Percentiles rank a stretch among this genome's conserved stretches.
Evolutionary conservation across 2,113 vertebrate species (phyloP).

Genomic region (Glaucidium brasilianum): DNA sequence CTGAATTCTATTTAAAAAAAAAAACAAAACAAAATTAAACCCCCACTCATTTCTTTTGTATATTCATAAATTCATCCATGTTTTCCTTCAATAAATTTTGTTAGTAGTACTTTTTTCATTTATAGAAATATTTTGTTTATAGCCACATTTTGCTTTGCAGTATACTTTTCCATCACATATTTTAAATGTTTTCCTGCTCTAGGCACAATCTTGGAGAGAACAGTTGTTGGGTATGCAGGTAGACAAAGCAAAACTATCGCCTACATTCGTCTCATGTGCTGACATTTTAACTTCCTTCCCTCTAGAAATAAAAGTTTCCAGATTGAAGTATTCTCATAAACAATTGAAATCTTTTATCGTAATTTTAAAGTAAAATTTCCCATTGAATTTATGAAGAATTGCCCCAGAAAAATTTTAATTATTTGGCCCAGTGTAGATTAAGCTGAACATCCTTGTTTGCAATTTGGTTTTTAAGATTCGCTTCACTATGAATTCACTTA

Average conservation of each 20-base stretch:
- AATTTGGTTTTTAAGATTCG: conserved; percentile 17
- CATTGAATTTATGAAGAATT: background rate
- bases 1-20: background rate
- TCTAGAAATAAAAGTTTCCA: background rate
- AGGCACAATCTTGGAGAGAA: background rate
- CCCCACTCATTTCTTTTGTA: background rate
- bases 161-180: background rate
- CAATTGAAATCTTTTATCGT: background rate
- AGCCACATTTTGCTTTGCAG: background rate
- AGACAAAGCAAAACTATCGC: background rate
- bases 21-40: background rate
- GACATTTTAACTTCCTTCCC: background rate
- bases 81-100: background rate
- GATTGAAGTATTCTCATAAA: background rate
- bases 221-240: rapidly evolving
- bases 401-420: background rate
- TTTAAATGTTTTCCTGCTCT: background rate
- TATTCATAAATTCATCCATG: background rate
- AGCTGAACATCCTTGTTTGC: conserved; percentile 15
- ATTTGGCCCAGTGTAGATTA: background rate
- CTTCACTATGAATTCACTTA: conserved; percentile 51
- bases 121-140: background rate
- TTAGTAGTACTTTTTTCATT: background rate
- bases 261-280: background rate
- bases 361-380: background rate